Evolutionary conservation across 2,113 vertebrate genomes (phyloP).

Genomic region (Trachemys scripta): DNA sequence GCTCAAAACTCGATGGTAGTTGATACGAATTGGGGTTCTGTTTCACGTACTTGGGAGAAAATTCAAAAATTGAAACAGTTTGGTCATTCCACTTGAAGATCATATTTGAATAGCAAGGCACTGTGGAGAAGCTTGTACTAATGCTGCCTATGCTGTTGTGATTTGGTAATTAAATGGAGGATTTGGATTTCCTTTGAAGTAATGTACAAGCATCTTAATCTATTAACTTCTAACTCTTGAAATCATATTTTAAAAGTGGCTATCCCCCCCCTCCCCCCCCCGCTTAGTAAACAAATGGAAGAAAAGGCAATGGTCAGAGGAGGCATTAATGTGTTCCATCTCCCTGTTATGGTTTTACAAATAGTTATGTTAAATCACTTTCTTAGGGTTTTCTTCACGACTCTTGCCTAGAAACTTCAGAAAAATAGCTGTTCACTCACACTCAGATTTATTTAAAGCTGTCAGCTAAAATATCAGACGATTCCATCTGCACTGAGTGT

Average conservation of each 20-base stretch:
- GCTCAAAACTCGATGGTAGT: not conserved
- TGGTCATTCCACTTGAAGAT: not conserved
- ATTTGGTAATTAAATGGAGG: not conserved
- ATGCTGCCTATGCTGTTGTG: accelerated
- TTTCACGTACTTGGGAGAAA: not conserved
- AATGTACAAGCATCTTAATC: accelerated
- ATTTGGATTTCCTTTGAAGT: not conserved
- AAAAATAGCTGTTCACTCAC: accelerated
- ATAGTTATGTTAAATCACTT: not conserved
- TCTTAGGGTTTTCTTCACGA: not conserved
- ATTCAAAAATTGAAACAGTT: not conserved
- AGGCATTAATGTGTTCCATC: accelerated
- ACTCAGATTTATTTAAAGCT: not conserved
- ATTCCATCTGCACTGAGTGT: accelerated
- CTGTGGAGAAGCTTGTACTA: accelerated
- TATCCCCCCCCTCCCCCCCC: not conserved
- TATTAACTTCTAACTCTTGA: not conserved
- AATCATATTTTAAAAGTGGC: not conserved
- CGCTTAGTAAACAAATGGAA: not conserved
- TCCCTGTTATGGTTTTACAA: not conserved
- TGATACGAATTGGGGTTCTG: not conserved
- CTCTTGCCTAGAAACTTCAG: not conserved
- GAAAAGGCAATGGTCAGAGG: not conserved
- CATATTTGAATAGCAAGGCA: not conserved
- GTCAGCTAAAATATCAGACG: not conserved